Base-by-base conservation (phyloP, 2,888 invertebrate genomes). In the Psylliodes chrysocephalus region DNA sequence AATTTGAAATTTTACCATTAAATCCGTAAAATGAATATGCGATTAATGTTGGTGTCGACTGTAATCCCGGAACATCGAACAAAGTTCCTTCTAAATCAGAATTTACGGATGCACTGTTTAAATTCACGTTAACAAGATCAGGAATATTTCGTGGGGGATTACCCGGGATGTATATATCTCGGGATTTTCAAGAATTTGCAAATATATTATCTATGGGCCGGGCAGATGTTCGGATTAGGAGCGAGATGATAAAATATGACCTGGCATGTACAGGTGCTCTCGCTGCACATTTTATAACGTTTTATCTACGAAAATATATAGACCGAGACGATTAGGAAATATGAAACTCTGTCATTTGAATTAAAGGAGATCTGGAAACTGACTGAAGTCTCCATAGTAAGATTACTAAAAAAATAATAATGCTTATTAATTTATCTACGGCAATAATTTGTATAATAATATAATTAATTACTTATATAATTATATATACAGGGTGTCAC, bases 51-150 rank as follows among this genome's bases (percentile, higher is more conserved):
- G 19, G 46, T 46, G 44, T 44, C 14, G n/a, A 35, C 33, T 46
- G 4, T 22, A 56, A 56, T 46, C 56, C 46, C 10, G 22, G 15
- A 46, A 14, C 12, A 46, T 10, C n/a, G 52, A 52, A 10, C 33
- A 47, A 22, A 54, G 64, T 19, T 17, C 46, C 46, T 17, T 56
- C 46, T 68, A 66, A 68, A 68, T 70, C 68, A 66, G 63, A 64
- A 67, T 70, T 68, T 68, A 68, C 63, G 65, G 63, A 63, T 22
- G 49, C 57, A 60, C 55, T 68, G 68, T 70, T 70, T 68, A 60
- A 70, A 70, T 67, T 57, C 61, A 61, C 63, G 63, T 70, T 70
- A 70, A 70, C 70, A 66, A 67, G 70, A 70, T 70, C 68, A 67
- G 60, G 65, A 65, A 64, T 66, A 66, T 68, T 68, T 54, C 38